Base-by-base conservation (phyloP, 2,797 vertebrate genomes). In the Dallia pectoralis region DNA sequence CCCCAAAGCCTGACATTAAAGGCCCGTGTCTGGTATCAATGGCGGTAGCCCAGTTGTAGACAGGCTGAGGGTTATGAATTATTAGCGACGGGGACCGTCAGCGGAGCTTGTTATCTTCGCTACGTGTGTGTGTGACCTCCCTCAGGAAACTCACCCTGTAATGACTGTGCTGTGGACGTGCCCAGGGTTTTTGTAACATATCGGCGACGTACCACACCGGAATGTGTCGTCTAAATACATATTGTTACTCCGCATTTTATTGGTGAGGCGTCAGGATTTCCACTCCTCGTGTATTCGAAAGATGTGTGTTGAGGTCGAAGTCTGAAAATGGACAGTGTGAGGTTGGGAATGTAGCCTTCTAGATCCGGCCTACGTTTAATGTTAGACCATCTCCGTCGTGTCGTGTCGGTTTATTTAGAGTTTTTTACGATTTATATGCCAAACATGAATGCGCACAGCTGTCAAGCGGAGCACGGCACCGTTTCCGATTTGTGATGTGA, bases 91-190 rank as follows among this genome's bases (percentile, higher is more conserved):
- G 77, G 71, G 78, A 84, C 72, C 74, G 72, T 1, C 49, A 81
- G 74, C 68, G 74, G 73, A 79, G 81, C 80, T 85, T 83, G 81
- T 89, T 87, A 88, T 87, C 79, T 77, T 82, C 36, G 73, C 77
- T 79, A 82, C 80, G 79, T 82, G 81, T 84, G 74, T 79, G 75
- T 84, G 74, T 79, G 75, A 84, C 82, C 86, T 85, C 81, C 80
- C 78, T 48, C 68, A 71, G 73, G 74, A 84, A 79, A 79, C 77
- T 67, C 75, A 73, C 53, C 64, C 76, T 71, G 33, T 83, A 82
- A 85, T 80, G 76, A 79, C 67, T 79, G 9, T 12, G 12, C 67
- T 75, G 76, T 84, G 75, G 70, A 62, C 66, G 67, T 72, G 49
- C 11, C 33, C 71, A 66, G 33, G 49, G 48, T 53, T 47, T 61